Percentiles rank a stretch among this genome's conserved stretches.
phyloP scores from a whole-genome alignment of 2,113 vertebrate genomes.

The Phasianus colchicus region DNA sequence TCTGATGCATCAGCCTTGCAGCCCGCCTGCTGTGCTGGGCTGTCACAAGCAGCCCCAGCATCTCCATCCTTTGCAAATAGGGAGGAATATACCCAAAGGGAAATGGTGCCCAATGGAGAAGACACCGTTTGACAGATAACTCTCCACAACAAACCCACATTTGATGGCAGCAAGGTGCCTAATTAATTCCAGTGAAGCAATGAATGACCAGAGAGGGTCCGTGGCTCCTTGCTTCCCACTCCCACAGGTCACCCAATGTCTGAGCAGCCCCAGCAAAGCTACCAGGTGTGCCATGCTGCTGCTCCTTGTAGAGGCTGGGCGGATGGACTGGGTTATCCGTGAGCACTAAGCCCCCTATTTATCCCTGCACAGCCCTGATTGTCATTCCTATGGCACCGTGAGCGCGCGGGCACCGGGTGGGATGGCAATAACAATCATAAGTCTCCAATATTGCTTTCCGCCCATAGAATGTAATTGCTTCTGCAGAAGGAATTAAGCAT shows the following conservation, averaged over 20 bases:
- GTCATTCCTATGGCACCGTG: not conserved
- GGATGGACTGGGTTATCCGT: not conserved
- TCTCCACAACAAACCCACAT: too few species aligned
- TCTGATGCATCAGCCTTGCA: too few species aligned
- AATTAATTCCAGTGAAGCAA: too few species aligned
- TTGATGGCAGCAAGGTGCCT: too few species aligned
- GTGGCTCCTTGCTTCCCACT: not conserved
- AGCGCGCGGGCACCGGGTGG: not conserved
- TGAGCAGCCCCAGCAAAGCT: not conserved
- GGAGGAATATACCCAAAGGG: too few species aligned
- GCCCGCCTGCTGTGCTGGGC: too few species aligned
- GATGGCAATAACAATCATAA: not conserved
- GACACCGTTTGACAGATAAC: too few species aligned
- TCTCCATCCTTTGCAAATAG: too few species aligned
- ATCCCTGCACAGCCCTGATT: accelerated
- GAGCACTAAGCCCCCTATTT: not conserved
- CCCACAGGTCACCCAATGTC: not conserved
- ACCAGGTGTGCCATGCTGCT: accelerated
- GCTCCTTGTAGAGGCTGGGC: not conserved
- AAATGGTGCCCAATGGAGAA: too few species aligned
- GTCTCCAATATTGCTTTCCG: not conserved
- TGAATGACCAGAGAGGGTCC: too few species aligned
- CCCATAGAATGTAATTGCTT: not conserved
- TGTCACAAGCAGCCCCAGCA: too few species aligned
- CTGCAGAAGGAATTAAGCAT: constrained; percentile 35